Percentiles rank a stretch among this genome's conserved stretches.
Evolutionary conservation across 2,113 vertebrate species (phyloP).

Genomic region (Festucalex cinctus): DNA sequence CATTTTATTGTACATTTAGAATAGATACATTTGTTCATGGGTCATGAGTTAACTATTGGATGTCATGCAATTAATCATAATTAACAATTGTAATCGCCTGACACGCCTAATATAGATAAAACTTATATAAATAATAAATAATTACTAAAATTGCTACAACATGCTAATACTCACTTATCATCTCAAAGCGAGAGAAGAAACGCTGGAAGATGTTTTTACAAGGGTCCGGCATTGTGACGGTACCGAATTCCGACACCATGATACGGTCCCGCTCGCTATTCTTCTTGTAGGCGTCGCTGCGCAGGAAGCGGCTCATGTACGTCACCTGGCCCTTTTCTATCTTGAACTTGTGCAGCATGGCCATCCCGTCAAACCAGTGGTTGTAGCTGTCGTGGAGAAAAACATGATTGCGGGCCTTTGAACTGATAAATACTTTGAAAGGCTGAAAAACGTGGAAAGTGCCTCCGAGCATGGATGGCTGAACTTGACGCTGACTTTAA

Average conservation of each 20-base stretch:
- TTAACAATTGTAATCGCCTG: too few species aligned
- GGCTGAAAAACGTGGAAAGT: too few species aligned
- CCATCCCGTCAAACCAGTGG: slow-evolving; percentile 97
- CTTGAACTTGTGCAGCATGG: slow-evolving; percentile 87
- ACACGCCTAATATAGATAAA: too few species aligned
- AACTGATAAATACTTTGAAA: too few species aligned
- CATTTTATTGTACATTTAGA: too few species aligned
- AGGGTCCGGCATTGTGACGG: slow-evolving; percentile 86
- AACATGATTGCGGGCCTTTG: neutral
- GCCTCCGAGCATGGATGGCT: too few species aligned
- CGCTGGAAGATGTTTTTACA: slow-evolving; percentile 88
- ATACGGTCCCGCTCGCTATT: slow-evolving; percentile 82
- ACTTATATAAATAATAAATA: neutral
- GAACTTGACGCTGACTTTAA: too few species aligned
- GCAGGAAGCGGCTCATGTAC: slow-evolving; percentile 86
- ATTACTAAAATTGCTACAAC: neutral
- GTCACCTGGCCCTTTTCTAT: slow-evolving; percentile 77
- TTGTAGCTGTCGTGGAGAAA: slow-evolving; percentile 72
- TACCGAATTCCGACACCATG: slow-evolving; percentile 87
- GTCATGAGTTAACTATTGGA: too few species aligned
- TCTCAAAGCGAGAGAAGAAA: slow-evolving; percentile 84
- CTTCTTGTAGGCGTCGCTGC: slow-evolving; percentile 76
- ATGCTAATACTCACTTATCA: slow-evolving; percentile 65
- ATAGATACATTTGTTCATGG: too few species aligned
- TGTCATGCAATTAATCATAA: too few species aligned